Evolutionary conservation across 2,888 invertebrate genomes (phyloP).

Genomic region (Rapana venosa): DNA sequence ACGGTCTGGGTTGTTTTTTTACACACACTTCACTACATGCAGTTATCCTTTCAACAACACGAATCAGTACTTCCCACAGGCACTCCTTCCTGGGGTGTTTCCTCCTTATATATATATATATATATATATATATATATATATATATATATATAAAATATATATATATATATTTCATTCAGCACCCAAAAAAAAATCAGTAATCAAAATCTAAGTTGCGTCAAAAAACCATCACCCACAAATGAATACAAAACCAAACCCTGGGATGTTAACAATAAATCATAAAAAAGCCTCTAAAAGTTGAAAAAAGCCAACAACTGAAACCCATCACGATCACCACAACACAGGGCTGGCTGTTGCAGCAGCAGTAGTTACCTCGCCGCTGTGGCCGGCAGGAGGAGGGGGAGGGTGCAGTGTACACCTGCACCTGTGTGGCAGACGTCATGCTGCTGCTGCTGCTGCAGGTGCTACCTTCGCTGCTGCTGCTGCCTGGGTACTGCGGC

Average conservation of each 20-base stretch:
- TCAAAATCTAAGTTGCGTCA: not conserved
- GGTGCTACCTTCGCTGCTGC: not conserved
- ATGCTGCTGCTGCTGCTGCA: slow-evolving; percentile 21
- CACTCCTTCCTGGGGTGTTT: too few relatives aligned
- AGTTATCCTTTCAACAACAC: too few relatives aligned
- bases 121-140: too few relatives aligned
- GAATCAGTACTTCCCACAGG: too few relatives aligned
- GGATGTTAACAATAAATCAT: not conserved
- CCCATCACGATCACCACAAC: not conserved
- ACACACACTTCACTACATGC: too few relatives aligned
- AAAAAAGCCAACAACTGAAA: not conserved
- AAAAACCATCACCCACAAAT: not conserved
- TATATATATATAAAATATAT: too few relatives aligned
- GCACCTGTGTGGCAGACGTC: slow-evolving; percentile 31
- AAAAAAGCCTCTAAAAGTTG: too few relatives aligned
- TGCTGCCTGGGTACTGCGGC: not conserved
- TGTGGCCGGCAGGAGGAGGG: slow-evolving; percentile 24
- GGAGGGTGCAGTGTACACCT: slow-evolving; percentile 32
- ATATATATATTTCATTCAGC: not conserved
- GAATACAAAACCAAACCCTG: not conserved
- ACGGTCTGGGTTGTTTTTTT: too few relatives aligned
- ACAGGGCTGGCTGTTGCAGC: not conserved
- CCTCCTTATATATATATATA: too few relatives aligned
- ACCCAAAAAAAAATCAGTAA: not conserved
- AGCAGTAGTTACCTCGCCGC: slow-evolving; percentile 15